A percentile compares a stretch with the other conserved stretches of the same genome.
Conservation (phyloP, 2,113 vertebrate genomes). For the Stomatorhinus ivindoensis region DNA sequence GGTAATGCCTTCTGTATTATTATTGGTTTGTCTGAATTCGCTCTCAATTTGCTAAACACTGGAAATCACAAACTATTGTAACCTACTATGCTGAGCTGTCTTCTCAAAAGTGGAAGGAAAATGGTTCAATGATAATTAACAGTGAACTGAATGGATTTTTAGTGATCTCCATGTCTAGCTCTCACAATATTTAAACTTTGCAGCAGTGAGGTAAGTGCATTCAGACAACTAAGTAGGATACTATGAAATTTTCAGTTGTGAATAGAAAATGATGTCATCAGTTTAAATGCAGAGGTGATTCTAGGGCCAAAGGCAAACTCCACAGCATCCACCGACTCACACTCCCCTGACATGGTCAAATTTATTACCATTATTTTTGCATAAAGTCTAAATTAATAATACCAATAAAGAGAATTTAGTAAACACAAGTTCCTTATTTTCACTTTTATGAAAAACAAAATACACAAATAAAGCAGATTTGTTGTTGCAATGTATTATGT, state of each 20-base stretch:
- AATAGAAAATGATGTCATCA: neutral
- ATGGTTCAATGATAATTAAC: neutral
- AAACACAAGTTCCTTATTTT: neutral
- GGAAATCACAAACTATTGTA: neutral
- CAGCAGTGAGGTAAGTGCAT: neutral
- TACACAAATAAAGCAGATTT: neutral
- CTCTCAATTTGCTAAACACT: neutral
- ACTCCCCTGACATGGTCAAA: neutral
- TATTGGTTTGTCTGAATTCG: neutral
- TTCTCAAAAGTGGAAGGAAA: neutral
- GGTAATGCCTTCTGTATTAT: neutral
- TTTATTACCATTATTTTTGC: neutral
- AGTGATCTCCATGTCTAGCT: neutral
- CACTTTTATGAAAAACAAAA: neutral
- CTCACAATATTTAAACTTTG: neutral
- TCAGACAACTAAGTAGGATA: neutral
- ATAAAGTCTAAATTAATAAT: neutral
- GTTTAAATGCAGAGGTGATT: neutral
- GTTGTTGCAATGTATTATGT: neutral
- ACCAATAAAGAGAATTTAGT: neutral
- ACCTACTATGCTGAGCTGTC: neutral
- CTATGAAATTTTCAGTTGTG: neutral
- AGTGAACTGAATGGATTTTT: neutral
- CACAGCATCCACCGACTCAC: neutral
- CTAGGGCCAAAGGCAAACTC: neutral